phyloP scores from a whole-genome alignment of 2,888 invertebrate genomes.

The Erynnis tages region DNA sequence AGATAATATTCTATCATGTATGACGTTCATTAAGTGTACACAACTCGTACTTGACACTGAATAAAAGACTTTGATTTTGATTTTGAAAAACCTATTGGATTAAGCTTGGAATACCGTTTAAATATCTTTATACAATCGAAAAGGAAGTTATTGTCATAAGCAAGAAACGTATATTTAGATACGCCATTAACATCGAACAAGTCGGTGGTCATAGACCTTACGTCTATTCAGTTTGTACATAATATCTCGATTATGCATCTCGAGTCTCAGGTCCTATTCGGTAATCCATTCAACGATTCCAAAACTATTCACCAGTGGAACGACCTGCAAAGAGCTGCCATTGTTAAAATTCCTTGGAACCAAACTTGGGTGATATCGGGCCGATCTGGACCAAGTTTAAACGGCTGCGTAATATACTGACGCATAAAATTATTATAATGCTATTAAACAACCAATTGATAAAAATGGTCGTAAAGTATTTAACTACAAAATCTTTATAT shows the following conservation, averaged over 20 bases:
- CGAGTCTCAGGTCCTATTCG: constrained; percentile 7
- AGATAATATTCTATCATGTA: no score
- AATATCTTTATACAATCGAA: no score
- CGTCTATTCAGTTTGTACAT: constrained; percentile 2
- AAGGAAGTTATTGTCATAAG: neutral
- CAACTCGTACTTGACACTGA: no score
- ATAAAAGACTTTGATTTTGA: no score
- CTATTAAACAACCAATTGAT: no score
- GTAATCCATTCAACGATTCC: constrained; percentile 18
- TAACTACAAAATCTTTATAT: no score
- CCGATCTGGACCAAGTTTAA: neutral
- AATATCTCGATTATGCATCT: constrained; percentile 25
- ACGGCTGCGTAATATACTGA: neutral
- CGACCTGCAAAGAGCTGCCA: neutral
- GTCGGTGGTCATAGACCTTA: constrained; percentile 12
- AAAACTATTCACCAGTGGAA: constrained; percentile 6
- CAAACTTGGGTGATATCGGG: neutral
- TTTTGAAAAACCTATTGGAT: no score
- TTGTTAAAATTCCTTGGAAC: constrained; percentile 4
- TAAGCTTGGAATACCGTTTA: no score
- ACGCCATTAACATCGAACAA: neutral
- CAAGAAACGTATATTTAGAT: neutral
- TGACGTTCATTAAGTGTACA: no score
- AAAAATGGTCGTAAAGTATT: no score
- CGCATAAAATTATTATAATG: neutral